Percentiles rank a stretch among this genome's conserved stretches.
These are phyloP conservation scores for Leiothrix lutea DNA, from an alignment of 2,113 vertebrate species.

Conservation along the genomic window DNA sequence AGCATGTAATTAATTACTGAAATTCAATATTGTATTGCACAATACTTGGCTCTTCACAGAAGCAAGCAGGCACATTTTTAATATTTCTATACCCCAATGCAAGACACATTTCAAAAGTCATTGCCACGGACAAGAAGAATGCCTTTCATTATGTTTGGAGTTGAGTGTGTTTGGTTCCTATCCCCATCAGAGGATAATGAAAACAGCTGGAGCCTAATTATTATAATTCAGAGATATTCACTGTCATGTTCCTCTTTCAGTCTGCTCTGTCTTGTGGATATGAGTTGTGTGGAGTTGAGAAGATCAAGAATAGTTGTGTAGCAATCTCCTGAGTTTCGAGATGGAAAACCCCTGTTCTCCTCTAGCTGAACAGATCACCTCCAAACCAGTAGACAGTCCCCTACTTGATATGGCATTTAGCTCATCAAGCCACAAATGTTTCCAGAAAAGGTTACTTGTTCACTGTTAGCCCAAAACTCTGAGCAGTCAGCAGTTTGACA, in stretches of 20 bases:
- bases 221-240: background rate
- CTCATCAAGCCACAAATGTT: background rate
- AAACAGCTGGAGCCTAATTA: constrained; percentile 21
- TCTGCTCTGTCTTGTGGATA: background rate
- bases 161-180: background rate
- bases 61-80: background rate
- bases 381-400: background rate
- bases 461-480: background rate
- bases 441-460: background rate
- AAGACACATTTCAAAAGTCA: background rate
- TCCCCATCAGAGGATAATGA: background rate
- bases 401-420: fast-evolving
- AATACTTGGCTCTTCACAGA: background rate
- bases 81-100: background rate
- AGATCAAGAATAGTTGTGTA: background rate
- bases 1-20: constrained; percentile 2
- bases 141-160: background rate
- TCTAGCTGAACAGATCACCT: background rate
- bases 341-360: background rate
- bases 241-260: background rate
- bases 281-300: background rate
- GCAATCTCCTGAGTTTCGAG: background rate
- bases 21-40: background rate
- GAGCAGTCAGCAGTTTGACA: background rate
- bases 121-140: background rate